Conservation (phyloP, 2,888 invertebrate species). For the Hymenopus coronatus region DNA sequence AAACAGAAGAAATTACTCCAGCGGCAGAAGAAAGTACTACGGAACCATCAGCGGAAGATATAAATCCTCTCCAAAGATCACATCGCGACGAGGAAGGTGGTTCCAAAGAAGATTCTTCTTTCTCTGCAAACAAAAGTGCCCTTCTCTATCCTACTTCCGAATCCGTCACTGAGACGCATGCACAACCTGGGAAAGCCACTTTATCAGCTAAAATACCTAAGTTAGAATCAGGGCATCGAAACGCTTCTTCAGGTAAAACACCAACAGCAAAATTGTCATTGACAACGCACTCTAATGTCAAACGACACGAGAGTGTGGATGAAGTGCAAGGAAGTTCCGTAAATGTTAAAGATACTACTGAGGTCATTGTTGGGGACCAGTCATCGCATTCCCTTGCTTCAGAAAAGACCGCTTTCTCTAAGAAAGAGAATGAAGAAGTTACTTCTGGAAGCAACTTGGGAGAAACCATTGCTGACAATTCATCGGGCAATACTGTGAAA, state of each 20-base stretch:
- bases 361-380: not conserved
- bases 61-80: not conserved
- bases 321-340: not conserved
- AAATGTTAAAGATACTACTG: not conserved
- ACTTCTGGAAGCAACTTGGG: not conserved
- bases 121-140: not conserved
- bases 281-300: not conserved
- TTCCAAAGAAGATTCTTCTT: not conserved
- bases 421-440: not conserved
- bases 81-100: not conserved
- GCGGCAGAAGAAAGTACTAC: not conserved
- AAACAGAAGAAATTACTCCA: not conserved
- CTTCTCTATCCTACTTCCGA: not conserved
- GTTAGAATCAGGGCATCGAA: not conserved
- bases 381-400: not conserved
- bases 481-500: not conserved
- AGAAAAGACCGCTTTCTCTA: not conserved
- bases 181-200: not conserved
- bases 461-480: not conserved
- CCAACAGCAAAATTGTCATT: not conserved
- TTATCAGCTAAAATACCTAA: not conserved
- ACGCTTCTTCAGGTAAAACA: not conserved
- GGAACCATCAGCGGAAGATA: not conserved
- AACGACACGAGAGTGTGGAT: not conserved
- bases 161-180: not conserved